These are phyloP conservation scores for Liodrosophila aerea DNA, from an alignment of 2,888 invertebrate species.

Conservation along the genomic window DNA sequence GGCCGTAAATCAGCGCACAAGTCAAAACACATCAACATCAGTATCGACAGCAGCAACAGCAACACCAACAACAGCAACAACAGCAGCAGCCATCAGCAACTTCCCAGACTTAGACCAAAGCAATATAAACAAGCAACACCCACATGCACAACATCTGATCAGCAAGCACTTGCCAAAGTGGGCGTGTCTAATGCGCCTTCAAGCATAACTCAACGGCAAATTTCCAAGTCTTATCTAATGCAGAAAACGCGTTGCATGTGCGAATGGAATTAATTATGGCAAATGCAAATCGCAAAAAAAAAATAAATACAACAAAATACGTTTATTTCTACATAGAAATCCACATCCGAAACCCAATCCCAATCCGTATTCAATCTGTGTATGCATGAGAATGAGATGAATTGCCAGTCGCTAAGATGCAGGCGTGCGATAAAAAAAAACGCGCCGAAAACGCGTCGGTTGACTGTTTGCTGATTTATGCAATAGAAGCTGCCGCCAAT, in stretches of 20 bases:
- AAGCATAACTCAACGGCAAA: constrained; percentile 36
- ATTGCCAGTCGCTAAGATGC: constrained; percentile 68
- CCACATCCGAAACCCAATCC: constrained; percentile 52
- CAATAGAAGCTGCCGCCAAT: constrained; percentile 33
- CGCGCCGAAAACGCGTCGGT: constrained; percentile 60
- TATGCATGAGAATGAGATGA: constrained; percentile 64
- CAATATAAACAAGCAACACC: constrained; percentile 36
- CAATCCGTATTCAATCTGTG: constrained; percentile 44
- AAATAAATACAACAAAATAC: not conserved
- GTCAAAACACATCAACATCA: constrained; percentile 72
- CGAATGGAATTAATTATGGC: constrained; percentile 80
- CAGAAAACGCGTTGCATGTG: constrained; percentile 64
- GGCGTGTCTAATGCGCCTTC: constrained; percentile 54
- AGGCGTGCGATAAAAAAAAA: constrained; percentile 67
- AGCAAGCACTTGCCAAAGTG: constrained; percentile 39
- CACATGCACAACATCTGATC: constrained; percentile 26
- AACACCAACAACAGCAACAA: constrained; percentile 17
- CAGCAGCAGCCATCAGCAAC: constrained; percentile 32
- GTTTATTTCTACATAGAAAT: constrained; percentile 11
- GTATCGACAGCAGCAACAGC: constrained; percentile 35
- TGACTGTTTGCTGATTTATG: constrained; percentile 59
- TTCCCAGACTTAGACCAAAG: constrained; percentile 34
- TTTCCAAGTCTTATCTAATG: constrained; percentile 8
- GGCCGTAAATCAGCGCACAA: constrained; percentile 70
- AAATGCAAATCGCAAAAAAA: constrained; percentile 18